Conservation (phyloP, 2,888 invertebrate genomes). For the Tenthredo notha region DNA sequence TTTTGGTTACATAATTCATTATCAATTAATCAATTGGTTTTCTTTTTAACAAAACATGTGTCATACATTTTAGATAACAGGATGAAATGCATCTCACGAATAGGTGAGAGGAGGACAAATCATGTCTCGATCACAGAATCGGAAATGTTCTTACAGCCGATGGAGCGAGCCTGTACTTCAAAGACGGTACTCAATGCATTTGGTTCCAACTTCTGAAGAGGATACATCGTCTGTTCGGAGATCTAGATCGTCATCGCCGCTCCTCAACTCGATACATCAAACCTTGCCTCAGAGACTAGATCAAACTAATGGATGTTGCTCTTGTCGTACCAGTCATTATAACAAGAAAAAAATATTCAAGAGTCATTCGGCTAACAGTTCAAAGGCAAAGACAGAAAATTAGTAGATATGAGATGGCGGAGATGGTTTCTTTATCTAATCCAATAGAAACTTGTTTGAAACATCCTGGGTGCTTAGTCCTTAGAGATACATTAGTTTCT, state of each 20-base stretch:
- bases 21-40: not conserved
- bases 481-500: not conserved
- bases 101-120: not conserved
- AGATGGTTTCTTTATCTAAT: not conserved
- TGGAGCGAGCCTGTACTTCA: constrained; percentile 62
- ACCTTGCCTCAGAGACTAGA: constrained; percentile 32
- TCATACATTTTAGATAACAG: constrained; percentile 4
- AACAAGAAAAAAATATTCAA: constrained; percentile 55
- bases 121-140: constrained; percentile 61
- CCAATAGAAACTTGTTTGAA: not conserved
- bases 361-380: constrained; percentile 28
- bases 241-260: constrained; percentile 58
- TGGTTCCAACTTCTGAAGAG: constrained; percentile 60
- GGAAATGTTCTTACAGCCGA: constrained; percentile 57
- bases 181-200: constrained; percentile 56
- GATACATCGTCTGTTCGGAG: constrained; percentile 58
- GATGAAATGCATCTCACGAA: not conserved
- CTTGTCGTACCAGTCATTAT: constrained; percentile 53
- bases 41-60: not conserved
- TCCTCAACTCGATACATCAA: constrained; percentile 39
- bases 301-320: constrained; percentile 9
- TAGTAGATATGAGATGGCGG: not conserved
- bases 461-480: not conserved
- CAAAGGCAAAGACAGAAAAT: constrained; percentile 17
- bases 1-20: not conserved